Percentiles rank a stretch among this genome's conserved stretches.
These are phyloP conservation scores for Lamprologus tigripictilis DNA, from an alignment of 2,113 vertebrate species.

Conservation along the genomic window DNA sequence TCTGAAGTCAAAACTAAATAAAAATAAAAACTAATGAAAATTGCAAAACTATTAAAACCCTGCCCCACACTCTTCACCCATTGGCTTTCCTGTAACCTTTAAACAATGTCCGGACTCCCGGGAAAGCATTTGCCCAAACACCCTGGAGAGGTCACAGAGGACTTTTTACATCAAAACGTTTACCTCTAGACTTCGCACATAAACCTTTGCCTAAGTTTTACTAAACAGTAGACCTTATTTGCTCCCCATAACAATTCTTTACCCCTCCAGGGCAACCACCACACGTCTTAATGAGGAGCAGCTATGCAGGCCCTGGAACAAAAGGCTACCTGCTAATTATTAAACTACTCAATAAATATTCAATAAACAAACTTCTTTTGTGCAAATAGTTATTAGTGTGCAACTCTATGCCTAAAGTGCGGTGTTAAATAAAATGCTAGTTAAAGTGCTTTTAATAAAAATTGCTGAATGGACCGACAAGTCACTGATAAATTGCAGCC, in stretches of 20 bases:
- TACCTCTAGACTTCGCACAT: fast-evolving
- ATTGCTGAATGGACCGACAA: background rate
- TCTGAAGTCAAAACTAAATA: too few relatives aligned
- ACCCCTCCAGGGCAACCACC: background rate
- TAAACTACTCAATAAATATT: background rate
- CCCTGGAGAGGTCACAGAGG: background rate
- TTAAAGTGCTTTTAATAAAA: background rate
- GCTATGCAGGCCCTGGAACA: background rate
- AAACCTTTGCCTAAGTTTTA: background rate
- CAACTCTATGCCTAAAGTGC: background rate
- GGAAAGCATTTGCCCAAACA: background rate
- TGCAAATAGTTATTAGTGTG: background rate
- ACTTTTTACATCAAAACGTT: background rate
- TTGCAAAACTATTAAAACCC: too few relatives aligned
- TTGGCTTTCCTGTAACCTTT: background rate
- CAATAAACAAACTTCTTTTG: background rate
- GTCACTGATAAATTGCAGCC: background rate
- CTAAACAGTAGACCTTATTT: background rate
- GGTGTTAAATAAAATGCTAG: background rate
- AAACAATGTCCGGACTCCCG: background rate
- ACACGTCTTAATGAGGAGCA: background rate
- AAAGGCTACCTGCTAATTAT: background rate
- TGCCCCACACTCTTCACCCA: background rate
- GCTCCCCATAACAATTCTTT: background rate
- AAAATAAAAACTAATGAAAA: too few relatives aligned